Evolutionary conservation across 92 coral and sea anemone species (phyloP), one percentile per base, ranked within the genome.

Genomic region (Epizoanthus illoricatus): DNA sequence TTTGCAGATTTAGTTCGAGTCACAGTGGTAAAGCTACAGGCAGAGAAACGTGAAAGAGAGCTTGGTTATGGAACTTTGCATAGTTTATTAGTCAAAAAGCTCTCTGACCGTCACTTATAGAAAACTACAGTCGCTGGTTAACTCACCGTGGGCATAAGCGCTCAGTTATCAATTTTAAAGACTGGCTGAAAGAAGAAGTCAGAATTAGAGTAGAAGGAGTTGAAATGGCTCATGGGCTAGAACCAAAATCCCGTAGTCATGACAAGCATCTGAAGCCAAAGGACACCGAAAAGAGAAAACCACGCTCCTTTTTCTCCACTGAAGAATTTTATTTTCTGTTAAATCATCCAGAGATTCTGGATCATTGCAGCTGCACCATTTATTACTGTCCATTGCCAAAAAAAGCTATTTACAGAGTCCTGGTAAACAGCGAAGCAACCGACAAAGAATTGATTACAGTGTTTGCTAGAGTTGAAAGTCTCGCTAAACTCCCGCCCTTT

Each of bases 1-100:
- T 91, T 91, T 64, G 92, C 94, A 4, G 88, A 91, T 58, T 75
- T 85, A 11, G 89, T 85, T 42, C 72, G 91, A n/a, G 75, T 88
- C 3, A 57, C 94, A 4, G 91, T 88, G 54, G 91, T 91, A 13
- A 85, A 85, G 41, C 28, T 91, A 36, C 86, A 88, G 61, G 94
- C 94, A 65, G 94, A 88, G 63, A 80, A 87, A 60, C 84, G 86
- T 4, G 75, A 76, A 52, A 86, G 81, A 17, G 88, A 88, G 85
- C 87, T 85, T 23, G 88, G 88, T 0, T 90, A 88, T 3, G 90
- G 94, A 39, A 79, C 88, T 1, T 74, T 88, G 76, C 94, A 85
- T 58, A 91, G 88, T 45, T 57, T 78, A 73, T 54, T 88, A 55
- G 85, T 84, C 7, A 80, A 59, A 65, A 85, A 87, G 84, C 68